Base-by-base conservation (phyloP, 2,113 vertebrate species). In the Cyanistes caeruleus region DNA sequence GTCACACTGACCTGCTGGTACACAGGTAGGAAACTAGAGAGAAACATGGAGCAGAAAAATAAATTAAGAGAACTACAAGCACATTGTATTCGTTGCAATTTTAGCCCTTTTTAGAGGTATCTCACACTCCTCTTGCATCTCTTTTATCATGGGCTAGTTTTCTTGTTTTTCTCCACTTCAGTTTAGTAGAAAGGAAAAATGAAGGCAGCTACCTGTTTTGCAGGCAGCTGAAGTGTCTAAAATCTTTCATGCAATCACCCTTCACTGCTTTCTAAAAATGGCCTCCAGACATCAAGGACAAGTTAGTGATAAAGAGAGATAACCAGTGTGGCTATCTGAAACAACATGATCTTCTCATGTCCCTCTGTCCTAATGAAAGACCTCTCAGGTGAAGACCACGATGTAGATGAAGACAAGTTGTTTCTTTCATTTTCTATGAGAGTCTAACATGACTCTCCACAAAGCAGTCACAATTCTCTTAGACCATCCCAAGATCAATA, bases 381-480 rank as follows among this genome's bases (percentile, higher is more conserved):
- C 43, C 58, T 80, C 72, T 70, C 63, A 55, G 51, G 52, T 67
- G 44, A 55, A 88, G 53, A 67, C 33, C 67, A 63, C 7, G 16
- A 20, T n/a, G 28, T 11, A 59, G 59, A 58, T 86, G 60, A 78
- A 95, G 73, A 80, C 39, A 74, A 90, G 52, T 60, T 70, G 86
- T 53, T 86, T 91, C 80, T 67, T 88, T 85, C 12, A 39, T 85
- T 90, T 95, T 46, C 90, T 55, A 2, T 4, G 48, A 76, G 60
- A 75, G 52, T 39, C 65, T 89, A 95, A 74, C 55, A 65, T 35
- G 11, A 41, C 46, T 80, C 51, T 90, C n/a, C 60, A 83, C 68
- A 93, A 63, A 96, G 85, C 2, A 87, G 76, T 68, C 65, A 63
- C 87, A 94, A 74, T 63, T 95, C 92, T 84, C 76, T 64, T 41